Conservation (phyloP, 2,797 vertebrate genomes). For the Diceros bicornis region DNA sequence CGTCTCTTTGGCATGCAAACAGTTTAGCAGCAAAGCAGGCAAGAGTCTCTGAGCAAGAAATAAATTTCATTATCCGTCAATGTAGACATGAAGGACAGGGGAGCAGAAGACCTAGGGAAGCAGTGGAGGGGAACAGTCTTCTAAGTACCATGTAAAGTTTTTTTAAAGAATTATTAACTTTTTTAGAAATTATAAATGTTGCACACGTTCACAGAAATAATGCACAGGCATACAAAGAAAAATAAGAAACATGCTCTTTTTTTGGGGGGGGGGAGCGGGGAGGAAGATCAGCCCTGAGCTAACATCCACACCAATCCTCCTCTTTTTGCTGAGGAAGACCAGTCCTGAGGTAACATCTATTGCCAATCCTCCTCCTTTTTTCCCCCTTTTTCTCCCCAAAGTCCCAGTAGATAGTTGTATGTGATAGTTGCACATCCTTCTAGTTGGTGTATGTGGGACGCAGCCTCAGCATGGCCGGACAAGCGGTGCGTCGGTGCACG, state of each 20-base stretch:
- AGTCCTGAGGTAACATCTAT: too few species aligned
- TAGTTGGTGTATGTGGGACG: too few species aligned
- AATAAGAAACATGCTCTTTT: neutral
- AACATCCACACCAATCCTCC: too few species aligned
- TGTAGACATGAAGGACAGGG: neutral
- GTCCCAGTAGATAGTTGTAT: too few species aligned
- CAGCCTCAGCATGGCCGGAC: too few species aligned
- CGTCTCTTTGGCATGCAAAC: neutral
- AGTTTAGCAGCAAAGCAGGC: conserved; percentile 27
- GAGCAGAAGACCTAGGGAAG: neutral
- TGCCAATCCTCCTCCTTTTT: too few species aligned
- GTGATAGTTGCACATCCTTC: too few species aligned
- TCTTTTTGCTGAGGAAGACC: too few species aligned
- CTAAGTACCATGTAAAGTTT: neutral
- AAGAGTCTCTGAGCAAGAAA: neutral
- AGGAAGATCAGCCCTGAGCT: too few species aligned
- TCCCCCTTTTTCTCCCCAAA: too few species aligned
- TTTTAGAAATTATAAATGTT: conserved; percentile 22
- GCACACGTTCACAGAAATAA: neutral
- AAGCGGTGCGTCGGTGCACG: too few species aligned
- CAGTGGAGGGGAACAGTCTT: neutral
- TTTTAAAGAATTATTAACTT: neutral
- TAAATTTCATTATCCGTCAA: neutral
- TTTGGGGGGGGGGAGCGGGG: too few species aligned
- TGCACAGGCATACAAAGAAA: neutral